A percentile compares a stretch with the other conserved stretches of the same genome.
Conservation (phyloP, 2,888 invertebrate genomes). For the Lepas anatifera region DNA sequence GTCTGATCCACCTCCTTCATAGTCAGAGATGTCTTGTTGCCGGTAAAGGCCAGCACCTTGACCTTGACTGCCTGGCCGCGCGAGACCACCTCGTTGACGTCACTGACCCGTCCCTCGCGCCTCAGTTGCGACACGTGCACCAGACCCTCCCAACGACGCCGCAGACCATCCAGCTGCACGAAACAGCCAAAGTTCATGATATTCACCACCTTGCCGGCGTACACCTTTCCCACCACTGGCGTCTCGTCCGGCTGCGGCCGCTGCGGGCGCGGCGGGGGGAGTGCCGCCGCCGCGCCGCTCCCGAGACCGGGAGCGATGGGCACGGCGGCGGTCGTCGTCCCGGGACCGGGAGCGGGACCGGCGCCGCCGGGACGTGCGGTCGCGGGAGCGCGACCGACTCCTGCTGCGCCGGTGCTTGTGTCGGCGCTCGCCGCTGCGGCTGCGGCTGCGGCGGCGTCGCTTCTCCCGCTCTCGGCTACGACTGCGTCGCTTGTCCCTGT, state of each 20-base stretch:
- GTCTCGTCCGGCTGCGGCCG: constrained; percentile 20
- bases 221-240: constrained; percentile 40
- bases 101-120: constrained; percentile 83
- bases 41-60: constrained; percentile 84
- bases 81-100: constrained; percentile 84
- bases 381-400: background rate
- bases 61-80: constrained; percentile 81
- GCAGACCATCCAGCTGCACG: constrained; percentile 83
- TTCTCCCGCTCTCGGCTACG: background rate
- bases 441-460: background rate
- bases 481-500: too few relatives aligned
- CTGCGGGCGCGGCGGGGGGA: background rate
- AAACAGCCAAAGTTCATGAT: constrained; percentile 98
- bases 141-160: constrained; percentile 83
- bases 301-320: background rate
- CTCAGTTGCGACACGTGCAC: constrained; percentile 93
- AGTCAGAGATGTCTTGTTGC: constrained; percentile 85
- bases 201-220: constrained; percentile 84
- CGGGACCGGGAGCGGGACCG: background rate
- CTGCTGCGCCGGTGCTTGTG: background rate
- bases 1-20: constrained; percentile 98
- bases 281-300: background rate
- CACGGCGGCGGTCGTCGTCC: background rate
- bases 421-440: background rate
- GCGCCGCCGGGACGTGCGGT: background rate